Base-by-base conservation (phyloP, 2,113 vertebrate genomes). In the Cinclus mexicanus region DNA sequence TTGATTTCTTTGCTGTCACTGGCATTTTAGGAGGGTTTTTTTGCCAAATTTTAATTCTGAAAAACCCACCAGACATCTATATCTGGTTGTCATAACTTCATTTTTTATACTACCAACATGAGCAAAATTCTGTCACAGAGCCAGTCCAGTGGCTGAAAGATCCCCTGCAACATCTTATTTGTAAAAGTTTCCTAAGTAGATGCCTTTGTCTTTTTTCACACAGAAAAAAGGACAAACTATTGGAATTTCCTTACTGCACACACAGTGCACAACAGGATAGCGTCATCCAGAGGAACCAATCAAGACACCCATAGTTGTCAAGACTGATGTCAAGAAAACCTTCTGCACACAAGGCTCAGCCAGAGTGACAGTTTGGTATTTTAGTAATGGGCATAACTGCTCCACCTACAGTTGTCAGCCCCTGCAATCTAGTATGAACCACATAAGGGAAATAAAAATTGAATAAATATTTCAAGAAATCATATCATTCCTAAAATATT, bases 251-350 rank as follows among this genome's bases (percentile, higher is more conserved):
- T 98, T 98, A 99, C 98, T 98, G 98, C 98, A 98, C 98, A 99
- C 98, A 95, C 98, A 94, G 98, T 98, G 87, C 98, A 98, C 9
- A 98, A 99, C 64, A 99, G 97, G 83, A 98, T 98, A 44, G 98
- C 98, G 78, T 98, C 98, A 4, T 70, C 98, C 98, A 6, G 98
- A 99, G 5, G 98, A 99, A 37, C 98, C 98, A 7, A 98, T 98
- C 60, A 99, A 98, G 5, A 98, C 98, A 0, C 98, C 98, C 11
- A 98, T 98, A 26, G 98, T 96, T 92, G 98, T 99, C 81, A 99
- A 99, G 97, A 94, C 98, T 98, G 97, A 98, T 99, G 82, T 98
- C 98, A 77, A 98, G 98, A 97, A 99, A 99, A 83, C 98, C 98
- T 96, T 99, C 98, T 0, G 98, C 98, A 31, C 98, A 98, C 79